A percentile compares a stretch with the other conserved stretches of the same genome.
Evolutionary conservation across 2,797 vertebrate genomes (phyloP).

Genomic region (Artibeus jamaicensis): DNA sequence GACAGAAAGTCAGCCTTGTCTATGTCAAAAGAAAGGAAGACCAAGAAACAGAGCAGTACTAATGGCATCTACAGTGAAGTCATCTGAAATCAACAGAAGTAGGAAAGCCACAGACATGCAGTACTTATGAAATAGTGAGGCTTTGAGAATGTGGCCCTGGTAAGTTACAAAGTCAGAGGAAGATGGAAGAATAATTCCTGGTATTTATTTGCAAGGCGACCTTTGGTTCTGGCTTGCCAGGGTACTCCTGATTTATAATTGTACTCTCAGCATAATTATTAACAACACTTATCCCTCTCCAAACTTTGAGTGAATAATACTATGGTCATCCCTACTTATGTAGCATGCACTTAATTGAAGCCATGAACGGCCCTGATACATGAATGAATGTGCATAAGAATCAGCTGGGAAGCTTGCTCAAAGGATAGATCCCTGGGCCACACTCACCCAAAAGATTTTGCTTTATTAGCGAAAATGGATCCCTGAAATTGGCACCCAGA

Average conservation of each 20-base stretch:
- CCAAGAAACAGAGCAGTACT: not conserved
- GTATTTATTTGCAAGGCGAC: not conserved
- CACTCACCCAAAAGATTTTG: not conserved
- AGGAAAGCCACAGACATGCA: not conserved
- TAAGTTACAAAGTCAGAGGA: not conserved
- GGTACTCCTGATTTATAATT: not conserved
- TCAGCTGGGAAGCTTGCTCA: not conserved
- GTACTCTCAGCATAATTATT: not conserved
- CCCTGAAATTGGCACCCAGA: not conserved
- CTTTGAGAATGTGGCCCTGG: not conserved
- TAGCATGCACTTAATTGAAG: not conserved
- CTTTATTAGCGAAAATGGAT: not conserved
- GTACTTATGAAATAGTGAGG: not conserved
- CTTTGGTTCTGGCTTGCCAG: not conserved
- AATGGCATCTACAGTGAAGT: rapidly evolving
- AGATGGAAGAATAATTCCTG: not conserved
- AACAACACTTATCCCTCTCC: not conserved
- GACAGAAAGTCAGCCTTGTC: not conserved
- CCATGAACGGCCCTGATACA: not conserved
- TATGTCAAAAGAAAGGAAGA: not conserved
- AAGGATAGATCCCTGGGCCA: not conserved
- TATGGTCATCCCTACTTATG: not conserved
- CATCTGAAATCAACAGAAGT: not conserved
- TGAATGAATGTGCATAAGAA: not conserved
- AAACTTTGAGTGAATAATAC: not conserved